Percentiles rank a stretch among this genome's conserved stretches.
Conservation (phyloP, 2,797 vertebrate species). For the Oryzias sinensis region DNA sequence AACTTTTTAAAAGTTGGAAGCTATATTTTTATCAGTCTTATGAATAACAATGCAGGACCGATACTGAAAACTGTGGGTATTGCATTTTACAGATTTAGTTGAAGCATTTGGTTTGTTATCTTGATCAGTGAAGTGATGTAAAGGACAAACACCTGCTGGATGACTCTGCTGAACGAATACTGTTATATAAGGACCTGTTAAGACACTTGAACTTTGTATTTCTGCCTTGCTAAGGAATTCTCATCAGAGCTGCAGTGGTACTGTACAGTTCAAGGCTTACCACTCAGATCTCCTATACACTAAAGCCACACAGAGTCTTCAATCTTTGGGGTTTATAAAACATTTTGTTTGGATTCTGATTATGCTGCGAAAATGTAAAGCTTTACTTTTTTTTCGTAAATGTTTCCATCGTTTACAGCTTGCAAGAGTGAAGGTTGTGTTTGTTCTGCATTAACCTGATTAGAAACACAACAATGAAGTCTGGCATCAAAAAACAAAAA, state of each 20-base stretch:
- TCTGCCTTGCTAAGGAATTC: not conserved
- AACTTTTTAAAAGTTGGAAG: too few species aligned
- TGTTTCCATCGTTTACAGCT: too few species aligned
- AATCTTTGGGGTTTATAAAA: not conserved
- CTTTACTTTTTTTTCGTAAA: too few species aligned
- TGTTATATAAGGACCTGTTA: not conserved
- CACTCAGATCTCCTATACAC: not conserved
- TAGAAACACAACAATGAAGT: not conserved
- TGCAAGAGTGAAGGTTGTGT: too few species aligned
- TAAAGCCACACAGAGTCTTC: not conserved
- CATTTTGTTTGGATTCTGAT: not conserved
- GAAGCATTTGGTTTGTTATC: not conserved
- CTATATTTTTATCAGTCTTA: too few species aligned
- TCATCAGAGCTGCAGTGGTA: not conserved
- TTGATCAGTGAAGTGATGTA: not conserved
- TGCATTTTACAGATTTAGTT: not conserved
- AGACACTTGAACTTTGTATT: too few species aligned
- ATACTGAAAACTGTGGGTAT: not conserved
- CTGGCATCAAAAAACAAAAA: not conserved
- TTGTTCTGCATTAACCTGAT: too few species aligned
- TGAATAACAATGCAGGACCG: too few species aligned
- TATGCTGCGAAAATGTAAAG: too few species aligned
- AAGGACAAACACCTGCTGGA: not conserved
- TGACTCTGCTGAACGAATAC: not conserved
- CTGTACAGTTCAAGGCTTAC: not conserved